These are phyloP conservation scores for Saguinus imperator DNA, from an alignment of 2,113 vertebrate genomes.

Conservation along the genomic window DNA sequence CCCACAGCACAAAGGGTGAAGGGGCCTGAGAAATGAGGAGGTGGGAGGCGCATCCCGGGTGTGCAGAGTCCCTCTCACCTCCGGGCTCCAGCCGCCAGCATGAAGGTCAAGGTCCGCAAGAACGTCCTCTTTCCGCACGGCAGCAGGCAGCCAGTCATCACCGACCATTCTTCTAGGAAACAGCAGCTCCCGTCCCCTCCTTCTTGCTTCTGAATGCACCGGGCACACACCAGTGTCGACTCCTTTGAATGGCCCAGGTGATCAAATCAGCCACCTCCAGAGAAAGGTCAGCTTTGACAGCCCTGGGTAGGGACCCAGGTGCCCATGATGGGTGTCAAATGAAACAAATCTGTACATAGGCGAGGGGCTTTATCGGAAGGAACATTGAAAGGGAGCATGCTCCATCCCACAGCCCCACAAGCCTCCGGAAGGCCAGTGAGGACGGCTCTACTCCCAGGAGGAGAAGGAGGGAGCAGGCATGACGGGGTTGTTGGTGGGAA, in stretches of 20 bases:
- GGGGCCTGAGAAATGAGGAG: not conserved
- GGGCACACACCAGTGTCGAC: too few relatives aligned
- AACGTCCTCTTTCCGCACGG: not conserved
- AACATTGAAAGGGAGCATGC: not conserved
- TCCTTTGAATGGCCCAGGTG: fast-evolving
- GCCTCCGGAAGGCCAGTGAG: not conserved
- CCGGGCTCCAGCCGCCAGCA: not conserved
- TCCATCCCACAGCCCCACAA: not conserved
- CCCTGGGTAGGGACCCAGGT: not conserved
- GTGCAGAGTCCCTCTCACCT: not conserved
- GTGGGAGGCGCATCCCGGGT: fast-evolving
- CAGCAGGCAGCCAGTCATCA: not conserved
- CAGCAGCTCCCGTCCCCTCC: not conserved
- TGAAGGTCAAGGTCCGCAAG: not conserved
- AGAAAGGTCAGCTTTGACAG: too few relatives aligned
- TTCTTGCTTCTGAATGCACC: not conserved
- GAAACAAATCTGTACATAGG: not conserved
- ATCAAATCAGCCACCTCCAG: not conserved
- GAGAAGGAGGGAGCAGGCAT: not conserved
- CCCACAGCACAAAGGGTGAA: too few relatives aligned
- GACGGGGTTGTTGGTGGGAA: too few relatives aligned
- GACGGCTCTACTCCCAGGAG: too few relatives aligned
- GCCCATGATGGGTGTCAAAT: not conserved
- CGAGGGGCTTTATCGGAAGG: not conserved
- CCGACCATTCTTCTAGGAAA: not conserved